These are phyloP conservation scores for Uromys caudimaculatus DNA, from an alignment of 2,797 vertebrate species.

Conservation along the genomic window DNA sequence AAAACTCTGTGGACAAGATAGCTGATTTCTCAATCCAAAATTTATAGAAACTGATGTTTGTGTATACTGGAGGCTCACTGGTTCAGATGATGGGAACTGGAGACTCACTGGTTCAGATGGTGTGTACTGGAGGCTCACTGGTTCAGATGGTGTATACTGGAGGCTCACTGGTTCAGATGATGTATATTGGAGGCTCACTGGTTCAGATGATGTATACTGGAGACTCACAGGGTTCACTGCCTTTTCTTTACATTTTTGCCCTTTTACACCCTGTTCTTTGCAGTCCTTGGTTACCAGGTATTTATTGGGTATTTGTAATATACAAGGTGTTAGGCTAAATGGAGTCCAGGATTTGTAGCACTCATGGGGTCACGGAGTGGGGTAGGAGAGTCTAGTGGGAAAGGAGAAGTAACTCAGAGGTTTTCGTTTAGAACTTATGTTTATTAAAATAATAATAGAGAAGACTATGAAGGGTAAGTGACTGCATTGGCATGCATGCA, in stretches of 20 bases:
- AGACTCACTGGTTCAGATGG: not conserved
- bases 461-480: not conserved
- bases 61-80: not conserved
- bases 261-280: not conserved
- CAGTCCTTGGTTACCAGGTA: not conserved
- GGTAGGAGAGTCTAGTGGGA: not conserved
- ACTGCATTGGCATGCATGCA: not conserved
- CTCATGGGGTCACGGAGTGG: not conserved
- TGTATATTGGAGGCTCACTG: not conserved
- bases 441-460: not conserved
- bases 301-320: not conserved
- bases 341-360: not conserved
- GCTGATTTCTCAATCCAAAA: slow-evolving; percentile 51
- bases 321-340: not conserved
- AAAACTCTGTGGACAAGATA: not conserved
- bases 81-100: not conserved
- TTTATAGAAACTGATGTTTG: slow-evolving; percentile 55
- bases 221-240: not conserved
- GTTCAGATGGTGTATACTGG: not conserved
- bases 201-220: not conserved
- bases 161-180: not conserved
- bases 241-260: not conserved
- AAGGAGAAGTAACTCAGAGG: not conserved
- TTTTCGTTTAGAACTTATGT: not conserved
- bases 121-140: not conserved